Evolutionary conservation across 2,113 vertebrate species (phyloP).

Genomic region (Colossoma macropomum): DNA sequence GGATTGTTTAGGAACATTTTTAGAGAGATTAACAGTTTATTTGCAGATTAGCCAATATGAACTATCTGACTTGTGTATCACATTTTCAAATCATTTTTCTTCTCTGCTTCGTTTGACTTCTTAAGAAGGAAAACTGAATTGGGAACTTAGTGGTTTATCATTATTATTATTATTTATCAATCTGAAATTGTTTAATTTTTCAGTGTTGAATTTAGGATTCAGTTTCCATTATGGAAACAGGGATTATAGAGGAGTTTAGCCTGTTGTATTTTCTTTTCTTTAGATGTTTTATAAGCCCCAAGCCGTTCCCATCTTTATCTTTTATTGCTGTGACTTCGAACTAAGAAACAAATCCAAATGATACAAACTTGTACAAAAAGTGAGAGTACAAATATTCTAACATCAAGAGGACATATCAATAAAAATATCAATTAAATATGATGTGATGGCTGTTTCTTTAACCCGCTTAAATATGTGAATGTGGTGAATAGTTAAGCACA

Average conservation of each 20-base stretch:
- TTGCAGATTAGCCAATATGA: neutral
- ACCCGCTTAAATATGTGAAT: neutral
- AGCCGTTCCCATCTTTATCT: neutral
- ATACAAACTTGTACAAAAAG: constrained; percentile 14
- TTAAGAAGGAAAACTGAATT: neutral
- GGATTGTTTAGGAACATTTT: neutral
- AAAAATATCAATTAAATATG: constrained; percentile 89
- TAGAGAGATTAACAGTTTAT: neutral
- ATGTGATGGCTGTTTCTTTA: constrained; percentile 78
- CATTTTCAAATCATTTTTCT: too few species aligned
- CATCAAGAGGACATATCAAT: constrained; percentile 71
- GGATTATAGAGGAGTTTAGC: neutral
- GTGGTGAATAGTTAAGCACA: too few species aligned
- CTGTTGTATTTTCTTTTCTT: constrained; percentile 40
- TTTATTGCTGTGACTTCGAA: constrained; percentile 23
- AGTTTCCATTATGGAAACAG: neutral
- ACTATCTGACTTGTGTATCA: neutral
- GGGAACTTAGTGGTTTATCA: too few species aligned
- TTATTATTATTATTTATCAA: neutral
- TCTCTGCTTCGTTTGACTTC: too few species aligned
- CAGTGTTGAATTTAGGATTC: neutral
- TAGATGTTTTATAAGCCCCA: constrained; percentile 56
- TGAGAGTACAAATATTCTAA: constrained; percentile 2
- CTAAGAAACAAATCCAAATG: neutral
- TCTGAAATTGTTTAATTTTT: neutral